Conservation (phyloP, 2,888 invertebrate species). For the Acanthococcus lagerstroemiae region DNA sequence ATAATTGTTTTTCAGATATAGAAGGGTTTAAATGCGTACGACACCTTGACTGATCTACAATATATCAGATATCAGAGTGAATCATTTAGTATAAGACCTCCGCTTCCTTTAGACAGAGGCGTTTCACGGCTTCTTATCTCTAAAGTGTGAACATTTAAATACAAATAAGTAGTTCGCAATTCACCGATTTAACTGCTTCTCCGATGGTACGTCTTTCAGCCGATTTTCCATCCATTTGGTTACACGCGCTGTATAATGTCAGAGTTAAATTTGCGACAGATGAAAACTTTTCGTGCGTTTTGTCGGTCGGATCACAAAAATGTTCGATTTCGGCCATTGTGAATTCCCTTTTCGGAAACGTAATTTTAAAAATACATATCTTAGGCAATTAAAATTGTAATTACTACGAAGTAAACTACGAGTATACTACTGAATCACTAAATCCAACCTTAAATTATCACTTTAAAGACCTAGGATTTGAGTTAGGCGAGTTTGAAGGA, state of each 20-base stretch:
- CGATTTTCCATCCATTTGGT: conserved; percentile 94
- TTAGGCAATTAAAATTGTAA: background rate
- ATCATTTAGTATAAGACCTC: no score
- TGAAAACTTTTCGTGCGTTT: conserved; percentile 82
- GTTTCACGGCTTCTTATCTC: no score
- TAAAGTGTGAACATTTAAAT: background rate
- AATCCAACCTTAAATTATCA: no score
- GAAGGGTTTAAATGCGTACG: no score
- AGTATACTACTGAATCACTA: no score
- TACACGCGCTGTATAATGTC: conserved; percentile 84
- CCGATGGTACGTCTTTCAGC: conserved; percentile 69
- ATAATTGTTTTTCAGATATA: no score
- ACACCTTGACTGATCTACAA: no score
- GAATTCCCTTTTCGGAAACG: conserved; percentile 65
- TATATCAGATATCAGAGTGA: no score
- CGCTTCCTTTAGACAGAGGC: no score
- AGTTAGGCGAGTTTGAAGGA: no score
- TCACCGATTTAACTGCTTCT: conserved; percentile 66
- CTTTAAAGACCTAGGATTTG: no score
- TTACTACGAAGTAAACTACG: no score
- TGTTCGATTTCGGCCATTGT: conserved; percentile 99
- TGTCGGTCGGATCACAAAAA: conserved; percentile 86
- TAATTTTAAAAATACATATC: background rate
- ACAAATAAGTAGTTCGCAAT: background rate
- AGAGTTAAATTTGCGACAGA: conserved; percentile 63